phyloP scores from a whole-genome alignment of 64 coral and sea anemone species.

The Pocillopora damicornis region DNA sequence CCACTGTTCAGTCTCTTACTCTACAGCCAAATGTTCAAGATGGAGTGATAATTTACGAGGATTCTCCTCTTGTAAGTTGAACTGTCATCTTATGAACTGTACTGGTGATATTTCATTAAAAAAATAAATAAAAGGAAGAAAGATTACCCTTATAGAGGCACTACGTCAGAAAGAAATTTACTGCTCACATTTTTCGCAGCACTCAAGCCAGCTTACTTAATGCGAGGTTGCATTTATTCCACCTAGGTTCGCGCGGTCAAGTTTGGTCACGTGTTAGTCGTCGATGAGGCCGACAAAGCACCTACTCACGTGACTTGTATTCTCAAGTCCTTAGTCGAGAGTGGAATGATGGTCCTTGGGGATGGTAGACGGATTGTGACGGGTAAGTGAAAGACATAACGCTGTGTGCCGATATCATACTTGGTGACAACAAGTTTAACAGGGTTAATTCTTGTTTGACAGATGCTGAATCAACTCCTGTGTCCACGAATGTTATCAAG shows the following conservation, averaged over 20 bases:
- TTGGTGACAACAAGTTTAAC: not conserved
- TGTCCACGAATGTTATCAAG: conserved; percentile 68
- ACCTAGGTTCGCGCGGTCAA: conserved; percentile 91
- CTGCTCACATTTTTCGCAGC: too few species aligned
- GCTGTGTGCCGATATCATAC: not conserved
- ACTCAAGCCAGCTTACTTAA: not conserved
- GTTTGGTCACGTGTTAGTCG: conserved; percentile 91
- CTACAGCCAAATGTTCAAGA: conserved; percentile 95
- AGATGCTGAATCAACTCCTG: conserved; percentile 33
- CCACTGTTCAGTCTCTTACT: conserved; percentile 92
- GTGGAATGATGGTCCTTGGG: conserved; percentile 92
- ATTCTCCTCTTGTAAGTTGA: conserved; percentile 85
- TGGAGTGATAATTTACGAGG: conserved; percentile 97
- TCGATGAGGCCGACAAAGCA: conserved; percentile 97
- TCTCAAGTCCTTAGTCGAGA: conserved; percentile 92
- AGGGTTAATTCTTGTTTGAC: not conserved
- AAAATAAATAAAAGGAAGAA: not conserved
- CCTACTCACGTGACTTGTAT: conserved; percentile 97
- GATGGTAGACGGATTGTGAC: conserved; percentile 91
- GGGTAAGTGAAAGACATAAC: conserved; percentile 35
- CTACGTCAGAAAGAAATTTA: too few species aligned
- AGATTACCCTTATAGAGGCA: too few species aligned
- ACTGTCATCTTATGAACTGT: not conserved
- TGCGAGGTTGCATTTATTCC: not conserved
- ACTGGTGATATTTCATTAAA: not conserved